Evolutionary conservation across 1,140 invertebrate genomes (phyloP), one percentile per base, ranked within the genome.

Genomic region (Mactra quadrangularis): DNA sequence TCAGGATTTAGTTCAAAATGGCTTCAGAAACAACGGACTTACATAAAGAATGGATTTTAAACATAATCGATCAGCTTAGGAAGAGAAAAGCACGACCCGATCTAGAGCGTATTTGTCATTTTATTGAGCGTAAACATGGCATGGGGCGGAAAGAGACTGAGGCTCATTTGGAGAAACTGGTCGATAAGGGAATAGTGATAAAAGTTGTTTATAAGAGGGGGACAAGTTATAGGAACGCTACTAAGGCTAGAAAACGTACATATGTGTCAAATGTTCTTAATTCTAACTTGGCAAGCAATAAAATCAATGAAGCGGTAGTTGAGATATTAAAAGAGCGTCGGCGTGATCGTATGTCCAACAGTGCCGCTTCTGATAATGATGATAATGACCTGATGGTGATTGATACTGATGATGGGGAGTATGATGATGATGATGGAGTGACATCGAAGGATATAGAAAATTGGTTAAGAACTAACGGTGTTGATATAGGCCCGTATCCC

Each of bases 121-220:
- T 95, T 94, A 93, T 97, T 85, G 94, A 96, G 84, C 94, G 96
- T 82, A 95, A 95, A 89, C 96, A 95, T 89, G 95, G 95, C 85
- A 94, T 96, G n/a, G 94, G 95, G 88, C 94, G 95, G 9, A 93
- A 94, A 60, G 96, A 96, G 70, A 96, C 96, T 13, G 96, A 96
- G 88, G 94, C 94, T 33, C 95, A 96, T 92, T 92, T 97, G 1
- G 95, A 96, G 90, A 94, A 94, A 90, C 94, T 97, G 85, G 95
- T 97, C 3, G 96, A 96, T 87, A 94, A 95, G 53, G 95, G 96
- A 90, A 95, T 95, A 83, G 96, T 97, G 17, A 95, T 96, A 72
- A 96, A 96, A 94, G 96, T 97, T 6, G 96, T 97, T 87, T 97
- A 97, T 92, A 97, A 97, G 93, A 96, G 96, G 84, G 96, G 95